Evolutionary conservation across 2,888 invertebrate genomes (phyloP).

Genomic region (Trachelus tabidus): DNA sequence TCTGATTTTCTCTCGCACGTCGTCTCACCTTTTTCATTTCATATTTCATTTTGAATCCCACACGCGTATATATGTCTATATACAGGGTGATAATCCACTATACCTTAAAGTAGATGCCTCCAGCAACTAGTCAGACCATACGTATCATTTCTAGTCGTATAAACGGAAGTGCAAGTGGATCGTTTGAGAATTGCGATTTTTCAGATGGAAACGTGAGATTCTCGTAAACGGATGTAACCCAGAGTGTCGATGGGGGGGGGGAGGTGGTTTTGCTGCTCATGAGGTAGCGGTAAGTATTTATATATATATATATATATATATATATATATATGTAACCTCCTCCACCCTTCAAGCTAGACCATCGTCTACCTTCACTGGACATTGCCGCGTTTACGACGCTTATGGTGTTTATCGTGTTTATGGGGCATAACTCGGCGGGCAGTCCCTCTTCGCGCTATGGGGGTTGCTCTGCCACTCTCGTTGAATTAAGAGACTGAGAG

Average conservation of each 20-base stretch:
- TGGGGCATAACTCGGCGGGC: slow-evolving; percentile 49
- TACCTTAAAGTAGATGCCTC: no score
- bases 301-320: no score
- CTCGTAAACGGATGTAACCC: slow-evolving; percentile 41
- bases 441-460: slow-evolving; percentile 41
- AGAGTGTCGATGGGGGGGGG: slow-evolving; percentile 31
- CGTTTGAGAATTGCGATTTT: slow-evolving; percentile 29
- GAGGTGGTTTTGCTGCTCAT: no score
- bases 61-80: no score
- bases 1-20: no score
- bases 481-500: slow-evolving; percentile 51
- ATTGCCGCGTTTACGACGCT: slow-evolving; percentile 29
- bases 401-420: slow-evolving; percentile 56
- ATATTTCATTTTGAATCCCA: no score
- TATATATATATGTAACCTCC: slow-evolving; percentile 2
- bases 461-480: slow-evolving; percentile 39
- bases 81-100: no score
- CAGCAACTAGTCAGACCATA: slow-evolving; percentile 21
- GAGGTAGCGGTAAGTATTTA: no score
- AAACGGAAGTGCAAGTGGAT: slow-evolving; percentile 18
- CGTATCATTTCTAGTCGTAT: slow-evolving; percentile 28
- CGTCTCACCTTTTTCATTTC: no score
- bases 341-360: slow-evolving; percentile 5
- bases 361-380: slow-evolving; percentile 25
- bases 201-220: slow-evolving; percentile 21